A percentile compares a stretch with the other conserved stretches of the same genome.
These are phyloP conservation scores for Stenotaenia linearis DNA, from an alignment of 2,888 invertebrate species.

Conservation along the genomic window DNA sequence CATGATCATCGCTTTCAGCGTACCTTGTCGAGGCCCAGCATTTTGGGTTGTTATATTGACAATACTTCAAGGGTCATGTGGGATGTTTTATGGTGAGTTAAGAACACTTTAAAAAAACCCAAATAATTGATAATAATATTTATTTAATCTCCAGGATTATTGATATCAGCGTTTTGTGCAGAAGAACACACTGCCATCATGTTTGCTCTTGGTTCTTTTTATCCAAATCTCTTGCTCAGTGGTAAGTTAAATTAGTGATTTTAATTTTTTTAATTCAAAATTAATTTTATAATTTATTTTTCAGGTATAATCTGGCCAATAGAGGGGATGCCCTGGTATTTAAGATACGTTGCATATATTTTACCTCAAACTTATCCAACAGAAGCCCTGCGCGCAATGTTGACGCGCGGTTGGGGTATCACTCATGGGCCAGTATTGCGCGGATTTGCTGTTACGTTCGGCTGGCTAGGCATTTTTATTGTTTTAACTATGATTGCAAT, in stretches of 20 bases:
- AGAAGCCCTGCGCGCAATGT: conserved; percentile 65
- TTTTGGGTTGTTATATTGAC: conserved; percentile 77
- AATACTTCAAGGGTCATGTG: conserved; percentile 83
- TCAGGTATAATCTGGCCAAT: not conserved
- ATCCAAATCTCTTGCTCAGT: conserved; percentile 83
- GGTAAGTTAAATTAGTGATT: conserved; percentile 55
- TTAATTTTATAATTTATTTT: too few species aligned
- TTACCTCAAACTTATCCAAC: conserved; percentile 77
- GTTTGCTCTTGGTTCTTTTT: conserved; percentile 86
- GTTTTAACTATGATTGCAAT: conserved; percentile 37
- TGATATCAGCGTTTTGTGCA: conserved; percentile 87
- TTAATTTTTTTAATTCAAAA: not conserved
- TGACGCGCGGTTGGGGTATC: conserved; percentile 68
- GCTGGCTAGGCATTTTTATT: conserved; percentile 45
- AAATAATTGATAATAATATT: not conserved
- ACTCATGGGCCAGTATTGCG: conserved; percentile 62
- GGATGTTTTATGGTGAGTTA: conserved; percentile 86
- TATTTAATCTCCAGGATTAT: conserved; percentile 58
- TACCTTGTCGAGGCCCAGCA: conserved; percentile 83
- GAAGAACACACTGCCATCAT: conserved; percentile 89
- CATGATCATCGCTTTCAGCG: conserved; percentile 83
- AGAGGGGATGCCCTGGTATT: conserved; percentile 50
- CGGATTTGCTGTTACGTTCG: conserved; percentile 55
- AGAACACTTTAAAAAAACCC: too few species aligned
- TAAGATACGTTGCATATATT: conserved; percentile 56